Conservation (phyloP, 2,797 vertebrate genomes). For the Anguilla obscura region DNA sequence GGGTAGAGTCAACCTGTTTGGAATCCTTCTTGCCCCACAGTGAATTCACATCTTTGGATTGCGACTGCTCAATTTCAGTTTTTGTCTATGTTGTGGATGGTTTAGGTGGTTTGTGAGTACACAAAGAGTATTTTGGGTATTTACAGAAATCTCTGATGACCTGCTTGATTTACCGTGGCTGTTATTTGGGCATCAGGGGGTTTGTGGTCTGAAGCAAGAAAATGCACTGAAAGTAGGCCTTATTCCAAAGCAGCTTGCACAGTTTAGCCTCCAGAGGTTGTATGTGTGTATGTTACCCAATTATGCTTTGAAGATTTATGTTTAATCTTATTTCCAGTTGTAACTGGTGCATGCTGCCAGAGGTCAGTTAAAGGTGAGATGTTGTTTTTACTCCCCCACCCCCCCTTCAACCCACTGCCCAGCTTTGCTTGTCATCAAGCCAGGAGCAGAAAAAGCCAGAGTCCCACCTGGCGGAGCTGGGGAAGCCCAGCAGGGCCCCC, state of each 20-base stretch:
- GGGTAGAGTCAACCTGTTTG: not conserved
- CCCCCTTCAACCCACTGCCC: not conserved
- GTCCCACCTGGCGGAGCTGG: no score
- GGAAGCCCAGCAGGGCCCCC: not conserved
- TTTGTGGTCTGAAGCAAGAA: slow-evolving; percentile 1
- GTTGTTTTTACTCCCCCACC: not conserved
- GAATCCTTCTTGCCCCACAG: not conserved
- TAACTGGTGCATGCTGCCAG: not conserved
- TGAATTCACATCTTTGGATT: not conserved
- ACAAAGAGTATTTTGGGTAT: not conserved
- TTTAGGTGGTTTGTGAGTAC: not conserved
- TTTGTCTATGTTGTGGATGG: not conserved
- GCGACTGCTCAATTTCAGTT: not conserved
- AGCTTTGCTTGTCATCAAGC: not conserved
- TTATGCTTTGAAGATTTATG: not conserved
- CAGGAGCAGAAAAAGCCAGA: not conserved
- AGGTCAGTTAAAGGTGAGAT: not conserved
- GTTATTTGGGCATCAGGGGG: not conserved
- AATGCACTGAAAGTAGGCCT: not conserved
- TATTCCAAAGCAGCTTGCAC: not conserved
- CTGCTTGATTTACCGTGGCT: not conserved
- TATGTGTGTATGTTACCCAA: not conserved
- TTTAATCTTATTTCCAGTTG: not conserved
- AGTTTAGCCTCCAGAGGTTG: not conserved
- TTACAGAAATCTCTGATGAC: not conserved